phyloP scores from a whole-genome alignment of 2,888 invertebrate species.

The Limnephilus auricula region DNA sequence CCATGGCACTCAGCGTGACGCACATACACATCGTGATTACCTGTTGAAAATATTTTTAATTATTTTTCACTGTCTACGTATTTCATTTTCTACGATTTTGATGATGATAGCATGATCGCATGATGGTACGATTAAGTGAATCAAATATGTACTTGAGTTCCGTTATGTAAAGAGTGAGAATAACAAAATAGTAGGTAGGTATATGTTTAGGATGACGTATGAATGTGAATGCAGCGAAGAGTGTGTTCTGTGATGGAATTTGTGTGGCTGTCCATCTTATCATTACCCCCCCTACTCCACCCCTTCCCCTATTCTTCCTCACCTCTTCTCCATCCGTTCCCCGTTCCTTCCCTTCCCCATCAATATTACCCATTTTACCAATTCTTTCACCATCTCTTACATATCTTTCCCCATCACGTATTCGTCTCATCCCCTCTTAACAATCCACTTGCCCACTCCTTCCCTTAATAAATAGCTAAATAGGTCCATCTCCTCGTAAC shows the following conservation, averaged over 20 bases:
- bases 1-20: constrained; percentile 85
- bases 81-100: not conserved
- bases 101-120: no score
- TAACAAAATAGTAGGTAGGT: no score
- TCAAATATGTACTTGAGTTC: no score
- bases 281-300: no score
- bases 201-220: no score
- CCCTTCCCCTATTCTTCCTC: not conserved
- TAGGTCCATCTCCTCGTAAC: not conserved
- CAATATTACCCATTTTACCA: not conserved
- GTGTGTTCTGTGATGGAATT: no score
- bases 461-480: no score
- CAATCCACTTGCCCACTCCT: no score
- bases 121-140: no score
- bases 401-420: not conserved
- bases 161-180: no score
- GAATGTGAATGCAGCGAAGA: no score
- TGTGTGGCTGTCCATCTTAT: no score
- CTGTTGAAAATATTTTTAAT: constrained; percentile 30
- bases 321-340: not conserved
- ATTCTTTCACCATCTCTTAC: not conserved
- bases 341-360: not conserved
- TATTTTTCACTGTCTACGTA: not conserved
- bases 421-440: not conserved
- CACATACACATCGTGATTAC: constrained; percentile 78